Percentiles rank a stretch among this genome's conserved stretches.
Conservation (phyloP, 2,113 vertebrate genomes). For the Pangasianodon gigas region DNA sequence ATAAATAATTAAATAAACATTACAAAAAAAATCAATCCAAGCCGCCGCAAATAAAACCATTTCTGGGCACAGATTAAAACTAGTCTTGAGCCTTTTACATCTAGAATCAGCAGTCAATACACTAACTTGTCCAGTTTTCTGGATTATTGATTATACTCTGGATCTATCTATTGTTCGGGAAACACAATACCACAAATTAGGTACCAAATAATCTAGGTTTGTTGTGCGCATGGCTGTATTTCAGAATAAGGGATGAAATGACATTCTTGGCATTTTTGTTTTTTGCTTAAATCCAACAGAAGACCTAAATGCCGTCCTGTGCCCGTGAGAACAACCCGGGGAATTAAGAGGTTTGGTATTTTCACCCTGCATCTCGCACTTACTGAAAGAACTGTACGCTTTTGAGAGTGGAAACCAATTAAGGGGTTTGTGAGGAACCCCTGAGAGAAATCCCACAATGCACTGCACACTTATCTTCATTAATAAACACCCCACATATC, state of each 20-base stretch:
- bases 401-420: conserved; percentile 3
- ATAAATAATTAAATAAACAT: background rate
- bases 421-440: background rate
- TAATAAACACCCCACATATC: conserved; percentile 12
- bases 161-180: background rate
- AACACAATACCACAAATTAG: background rate
- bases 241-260: background rate
- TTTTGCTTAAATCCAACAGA: background rate
- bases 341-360: background rate
- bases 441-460: conserved; percentile 21
- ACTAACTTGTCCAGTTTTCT: background rate
- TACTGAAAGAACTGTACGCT: conserved; percentile 31
- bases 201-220: background rate
- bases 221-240: background rate
- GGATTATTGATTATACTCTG: background rate
- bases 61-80: background rate
- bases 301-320: background rate
- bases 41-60: background rate
- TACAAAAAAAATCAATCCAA: background rate
- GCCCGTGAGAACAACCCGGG: background rate
- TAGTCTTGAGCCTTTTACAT: background rate
- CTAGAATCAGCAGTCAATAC: background rate
- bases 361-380: background rate
- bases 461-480: conserved; percentile 18
- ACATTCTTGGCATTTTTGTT: background rate